phyloP scores from a whole-genome alignment of 2,797 vertebrate genomes.

The Enteromius fasciolatus region DNA sequence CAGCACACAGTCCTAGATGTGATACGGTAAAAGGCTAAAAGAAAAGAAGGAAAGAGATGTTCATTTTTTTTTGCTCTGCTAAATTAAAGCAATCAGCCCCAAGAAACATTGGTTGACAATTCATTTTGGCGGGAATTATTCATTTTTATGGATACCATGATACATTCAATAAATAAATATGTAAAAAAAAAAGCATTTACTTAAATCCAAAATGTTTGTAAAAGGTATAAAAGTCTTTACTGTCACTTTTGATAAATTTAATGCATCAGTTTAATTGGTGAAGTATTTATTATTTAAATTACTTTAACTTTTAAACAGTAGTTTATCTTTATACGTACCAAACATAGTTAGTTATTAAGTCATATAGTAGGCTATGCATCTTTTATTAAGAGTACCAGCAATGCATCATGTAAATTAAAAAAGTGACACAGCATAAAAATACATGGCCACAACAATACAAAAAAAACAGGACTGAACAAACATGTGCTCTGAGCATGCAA shows the following conservation, averaged over 20 bases:
- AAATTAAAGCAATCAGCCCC: not conserved
- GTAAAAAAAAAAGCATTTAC: not conserved
- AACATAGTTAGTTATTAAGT: not conserved
- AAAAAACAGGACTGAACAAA: not conserved
- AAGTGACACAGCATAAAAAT: not conserved
- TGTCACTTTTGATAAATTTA: not conserved
- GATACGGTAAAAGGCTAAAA: slow-evolving; percentile 91
- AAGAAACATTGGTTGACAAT: not conserved
- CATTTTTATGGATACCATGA: not conserved
- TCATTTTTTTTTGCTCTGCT: not conserved
- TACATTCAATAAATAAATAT: not conserved
- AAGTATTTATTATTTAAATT: not conserved
- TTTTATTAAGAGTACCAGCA: not conserved
- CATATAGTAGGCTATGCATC: not conserved
- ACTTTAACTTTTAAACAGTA: not conserved
- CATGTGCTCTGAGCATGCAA: not conserved
- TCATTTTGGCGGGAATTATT: not conserved
- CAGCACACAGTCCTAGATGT: slow-evolving; percentile 88
- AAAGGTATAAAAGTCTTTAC: not conserved
- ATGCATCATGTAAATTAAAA: not conserved
- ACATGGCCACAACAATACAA: not conserved
- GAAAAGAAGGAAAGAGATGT: not conserved
- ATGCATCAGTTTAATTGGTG: not conserved
- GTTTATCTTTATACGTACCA: not conserved
- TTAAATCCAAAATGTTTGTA: not conserved